These are phyloP conservation scores for Halocynthia roretzi DNA, from an alignment of 23 tunicate species.

Conservation along the genomic window DNA sequence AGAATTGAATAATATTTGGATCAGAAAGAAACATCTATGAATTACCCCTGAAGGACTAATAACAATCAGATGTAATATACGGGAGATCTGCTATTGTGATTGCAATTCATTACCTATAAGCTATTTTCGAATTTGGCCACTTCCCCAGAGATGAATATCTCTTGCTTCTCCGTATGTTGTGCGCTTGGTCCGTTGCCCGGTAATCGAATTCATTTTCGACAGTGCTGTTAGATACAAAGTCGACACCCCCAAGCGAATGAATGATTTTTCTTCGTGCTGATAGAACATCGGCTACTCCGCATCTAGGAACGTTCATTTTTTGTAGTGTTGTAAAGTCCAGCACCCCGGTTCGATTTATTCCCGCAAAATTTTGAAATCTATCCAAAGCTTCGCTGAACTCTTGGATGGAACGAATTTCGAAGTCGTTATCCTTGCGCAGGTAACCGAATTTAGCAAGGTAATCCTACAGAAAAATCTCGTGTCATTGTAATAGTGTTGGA, in stretches of 20 bases:
- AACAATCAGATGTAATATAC: too few species aligned
- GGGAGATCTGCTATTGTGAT: too few species aligned
- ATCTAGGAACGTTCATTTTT: constrained; percentile 47
- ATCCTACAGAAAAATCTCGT: neutral
- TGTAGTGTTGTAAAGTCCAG: constrained; percentile 29
- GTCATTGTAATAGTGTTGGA: too few species aligned
- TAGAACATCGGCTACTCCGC: constrained; percentile 34
- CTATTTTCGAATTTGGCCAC: constrained; percentile 38
- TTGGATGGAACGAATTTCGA: neutral
- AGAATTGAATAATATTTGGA: too few species aligned
- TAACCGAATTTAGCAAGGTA: constrained; percentile 2
- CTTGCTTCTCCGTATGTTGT: constrained; percentile 19
- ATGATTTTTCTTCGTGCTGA: neutral
- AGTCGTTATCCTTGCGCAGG: neutral
- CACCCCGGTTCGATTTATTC: constrained; percentile 22
- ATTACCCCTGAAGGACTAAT: too few species aligned
- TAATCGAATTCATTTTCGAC: neutral
- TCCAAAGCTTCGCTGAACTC: constrained; percentile 3
- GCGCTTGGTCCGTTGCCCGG: neutral
- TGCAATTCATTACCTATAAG: constrained; percentile 37
- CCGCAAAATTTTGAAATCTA: constrained; percentile 33
- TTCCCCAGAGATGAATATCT: constrained; percentile 31
- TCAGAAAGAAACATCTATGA: too few species aligned
- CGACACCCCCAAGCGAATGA: neutral
- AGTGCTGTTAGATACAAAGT: neutral